Conservation (phyloP, 2,888 invertebrate species). For the Microplitis deprimator region DNA sequence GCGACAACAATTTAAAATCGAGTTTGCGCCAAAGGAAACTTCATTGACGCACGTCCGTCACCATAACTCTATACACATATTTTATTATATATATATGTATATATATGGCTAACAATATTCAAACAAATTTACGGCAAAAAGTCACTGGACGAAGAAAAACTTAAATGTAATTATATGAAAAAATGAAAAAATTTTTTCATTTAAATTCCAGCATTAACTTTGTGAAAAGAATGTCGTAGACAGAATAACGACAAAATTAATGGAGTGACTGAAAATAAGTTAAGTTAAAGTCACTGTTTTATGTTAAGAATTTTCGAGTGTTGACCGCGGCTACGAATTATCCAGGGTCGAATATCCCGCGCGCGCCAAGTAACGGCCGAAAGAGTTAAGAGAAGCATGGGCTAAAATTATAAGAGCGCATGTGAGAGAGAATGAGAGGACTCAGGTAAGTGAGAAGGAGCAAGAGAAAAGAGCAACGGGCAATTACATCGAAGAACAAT, state of each 20-base stretch:
- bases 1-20: conserved; percentile 31
- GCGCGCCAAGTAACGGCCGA: conserved; percentile 12
- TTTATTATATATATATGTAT: background rate
- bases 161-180: background rate
- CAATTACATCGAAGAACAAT: conserved; percentile 68
- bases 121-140: no score
- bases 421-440: conserved; percentile 43
- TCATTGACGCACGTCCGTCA: background rate
- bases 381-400: background rate
- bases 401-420: background rate
- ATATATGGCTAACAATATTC: no score
- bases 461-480: conserved; percentile 40
- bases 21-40: conserved; percentile 26
- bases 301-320: conserved; percentile 9
- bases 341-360: conserved; percentile 29
- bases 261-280: conserved; percentile 6
- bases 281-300: conserved; percentile 25
- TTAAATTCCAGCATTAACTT: conserved; percentile 10
- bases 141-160: background rate
- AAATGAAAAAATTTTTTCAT: background rate
- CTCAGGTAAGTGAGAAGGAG: background rate
- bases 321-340: conserved; percentile 22
- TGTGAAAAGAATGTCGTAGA: conserved; percentile 11
- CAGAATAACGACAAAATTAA: background rate
- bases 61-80: background rate